phyloP scores from a whole-genome alignment of 1,140 invertebrate species.

The Sycobia sp. region DNA sequence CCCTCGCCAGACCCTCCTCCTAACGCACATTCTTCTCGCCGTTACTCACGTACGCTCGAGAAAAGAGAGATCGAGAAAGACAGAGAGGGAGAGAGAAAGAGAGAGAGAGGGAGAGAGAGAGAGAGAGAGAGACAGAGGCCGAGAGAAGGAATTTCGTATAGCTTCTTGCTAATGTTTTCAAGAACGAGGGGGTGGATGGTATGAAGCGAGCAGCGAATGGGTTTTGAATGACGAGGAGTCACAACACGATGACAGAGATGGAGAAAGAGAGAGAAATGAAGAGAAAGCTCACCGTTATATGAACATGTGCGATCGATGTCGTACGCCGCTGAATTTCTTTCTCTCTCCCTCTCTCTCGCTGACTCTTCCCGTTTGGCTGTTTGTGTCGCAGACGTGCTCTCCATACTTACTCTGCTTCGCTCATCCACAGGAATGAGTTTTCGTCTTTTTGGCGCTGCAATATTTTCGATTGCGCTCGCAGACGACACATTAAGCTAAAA shows the following conservation, averaged over 20 bases:
- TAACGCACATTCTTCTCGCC: neutral
- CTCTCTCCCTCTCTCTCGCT: neutral
- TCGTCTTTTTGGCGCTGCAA: too few species aligned
- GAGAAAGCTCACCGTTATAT: neutral
- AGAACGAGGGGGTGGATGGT: neutral
- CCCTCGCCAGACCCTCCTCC: neutral
- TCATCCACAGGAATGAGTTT: too few species aligned
- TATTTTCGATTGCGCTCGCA: too few species aligned
- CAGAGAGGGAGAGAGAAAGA: too few species aligned
- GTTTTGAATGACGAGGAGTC: slow-evolving; percentile 30
- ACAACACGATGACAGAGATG: neutral
- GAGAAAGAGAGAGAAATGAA: neutral
- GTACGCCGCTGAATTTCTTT: neutral
- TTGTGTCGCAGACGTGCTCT: too few species aligned
- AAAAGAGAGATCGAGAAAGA: too few species aligned
- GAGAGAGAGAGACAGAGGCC: too few species aligned
- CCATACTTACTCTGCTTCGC: too few species aligned
- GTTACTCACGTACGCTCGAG: too few species aligned
- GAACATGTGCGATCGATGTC: neutral
- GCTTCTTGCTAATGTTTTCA: slow-evolving; percentile 3
- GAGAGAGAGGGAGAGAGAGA: too few species aligned
- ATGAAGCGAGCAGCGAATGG: slow-evolving; percentile 20
- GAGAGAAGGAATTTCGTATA: slow-evolving; percentile 33
- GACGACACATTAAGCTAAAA: too few species aligned
- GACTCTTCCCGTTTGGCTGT: too few species aligned